These are phyloP conservation scores for Toxonevra muliebris DNA, from an alignment of 2,888 invertebrate species.

Conservation along the genomic window DNA sequence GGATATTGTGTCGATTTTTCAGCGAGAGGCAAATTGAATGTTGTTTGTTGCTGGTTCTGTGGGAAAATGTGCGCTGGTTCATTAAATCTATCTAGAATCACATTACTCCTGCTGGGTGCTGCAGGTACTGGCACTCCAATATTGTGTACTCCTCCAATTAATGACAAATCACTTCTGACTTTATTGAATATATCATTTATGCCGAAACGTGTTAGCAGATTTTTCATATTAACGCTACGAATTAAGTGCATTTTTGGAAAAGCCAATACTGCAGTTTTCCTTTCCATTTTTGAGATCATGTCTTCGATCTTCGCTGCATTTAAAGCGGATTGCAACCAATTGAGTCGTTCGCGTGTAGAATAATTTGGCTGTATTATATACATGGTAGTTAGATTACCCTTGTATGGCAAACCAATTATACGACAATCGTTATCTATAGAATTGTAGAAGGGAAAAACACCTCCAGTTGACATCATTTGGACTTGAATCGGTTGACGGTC, in stretches of 20 bases:
- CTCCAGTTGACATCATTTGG: conserved; percentile 73
- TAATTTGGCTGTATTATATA: conserved; percentile 72
- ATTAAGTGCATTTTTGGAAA: conserved; percentile 79
- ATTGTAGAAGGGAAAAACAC: conserved; percentile 68
- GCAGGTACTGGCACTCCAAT: no score
- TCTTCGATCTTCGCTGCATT: conserved; percentile 64
- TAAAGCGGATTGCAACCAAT: conserved; percentile 64
- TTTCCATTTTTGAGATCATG: conserved; percentile 58
- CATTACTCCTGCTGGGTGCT: no score
- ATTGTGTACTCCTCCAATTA: conserved; percentile 62
- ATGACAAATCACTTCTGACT: conserved; percentile 72
- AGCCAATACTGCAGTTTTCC: conserved; percentile 67
- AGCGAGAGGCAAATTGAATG: no score
- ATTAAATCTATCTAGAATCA: no score
- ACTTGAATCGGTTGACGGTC: conserved; percentile 59
- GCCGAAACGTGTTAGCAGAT: conserved; percentile 70
- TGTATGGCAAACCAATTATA: conserved; percentile 74
- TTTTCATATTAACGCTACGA: conserved; percentile 68
- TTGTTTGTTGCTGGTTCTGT: no score
- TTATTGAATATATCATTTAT: conserved; percentile 72
- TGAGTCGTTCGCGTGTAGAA: conserved; percentile 65
- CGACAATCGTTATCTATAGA: conserved; percentile 65
- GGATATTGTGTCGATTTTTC: not conserved
- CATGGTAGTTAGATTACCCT: conserved; percentile 71
- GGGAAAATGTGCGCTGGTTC: no score